Evolutionary conservation across 2,113 vertebrate genomes (phyloP), one percentile per base, ranked within the genome.

Genomic region (Garra rufa): DNA sequence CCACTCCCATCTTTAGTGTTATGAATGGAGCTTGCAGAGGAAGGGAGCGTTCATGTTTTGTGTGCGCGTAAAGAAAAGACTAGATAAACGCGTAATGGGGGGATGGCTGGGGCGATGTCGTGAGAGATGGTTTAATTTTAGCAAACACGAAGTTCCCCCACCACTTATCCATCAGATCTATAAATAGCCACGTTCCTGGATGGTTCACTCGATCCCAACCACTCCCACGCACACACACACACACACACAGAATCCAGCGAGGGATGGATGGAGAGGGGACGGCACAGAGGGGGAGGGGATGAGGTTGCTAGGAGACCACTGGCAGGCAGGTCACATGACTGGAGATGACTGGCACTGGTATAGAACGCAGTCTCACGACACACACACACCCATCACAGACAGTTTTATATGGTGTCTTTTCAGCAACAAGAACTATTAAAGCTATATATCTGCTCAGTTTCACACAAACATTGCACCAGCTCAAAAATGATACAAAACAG

Each of bases 231-330:
- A 26, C 3, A 86, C 28, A 81, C n/a, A 65, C 61, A 38, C 65
- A 34, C 65, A 14, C 65, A 50, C 43, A 63, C 41, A 80, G 61
- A 59, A 82, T 52, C 44, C 59, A 81, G 26, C 43, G 41, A 84
- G 41, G 30, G 34, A 83, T 11, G 73, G 63, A 71, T 70, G 52
- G 34, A 61, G 84, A 52, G 81, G 76, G 57, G n/a, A n/a, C n/a
- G 10, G 50, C 14, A 30, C 26, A 41, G 24, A 71, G 63, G 57
- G 55, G 73, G 26, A 65, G 61, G 50, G 81, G 84, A 81, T 67
- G 24, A 38, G 38, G 88, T 87, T 88, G 85, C 88, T 88, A 85
- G 81, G 88, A 61, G n/a, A 88, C 85, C 67, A 86, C 57, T 74
- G 63, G 24, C 38, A 67, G 80, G 46, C 46, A 69, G 48, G 81